A percentile compares a stretch with the other conserved stretches of the same genome.
Evolutionary conservation across 2,888 invertebrate genomes (phyloP).

Genomic region (Toxonevra muliebris): DNA sequence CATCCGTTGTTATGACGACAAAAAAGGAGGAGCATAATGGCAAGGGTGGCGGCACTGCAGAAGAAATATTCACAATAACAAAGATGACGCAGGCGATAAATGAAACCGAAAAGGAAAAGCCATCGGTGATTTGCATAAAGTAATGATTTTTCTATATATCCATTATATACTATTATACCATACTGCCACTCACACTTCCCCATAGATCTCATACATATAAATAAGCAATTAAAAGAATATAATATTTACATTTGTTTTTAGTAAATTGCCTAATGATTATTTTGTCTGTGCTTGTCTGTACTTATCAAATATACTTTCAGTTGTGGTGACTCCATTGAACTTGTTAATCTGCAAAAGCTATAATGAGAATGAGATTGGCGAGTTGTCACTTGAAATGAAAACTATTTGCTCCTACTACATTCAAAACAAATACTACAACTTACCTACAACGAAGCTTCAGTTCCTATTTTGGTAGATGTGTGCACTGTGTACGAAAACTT

Average conservation of each 20-base stretch:
- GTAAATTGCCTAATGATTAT: conserved; percentile 11
- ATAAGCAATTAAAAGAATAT: neutral
- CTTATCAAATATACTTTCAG: conserved; percentile 40
- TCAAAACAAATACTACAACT: neutral
- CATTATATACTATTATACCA: neutral
- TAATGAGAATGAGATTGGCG: conserved; percentile 29
- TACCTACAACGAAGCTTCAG: neutral
- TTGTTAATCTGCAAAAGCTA: conserved; percentile 50
- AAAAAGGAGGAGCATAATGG: conserved; percentile 31
- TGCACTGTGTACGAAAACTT: neutral
- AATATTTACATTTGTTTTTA: conserved; percentile 7
- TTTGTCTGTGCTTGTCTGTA: conserved; percentile 1
- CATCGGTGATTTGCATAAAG: conserved; percentile 49
- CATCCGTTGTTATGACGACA: conserved; percentile 27
- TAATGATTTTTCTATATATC: conserved; percentile 40
- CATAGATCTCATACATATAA: neutral
- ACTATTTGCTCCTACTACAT: neutral
- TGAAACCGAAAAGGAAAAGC: conserved; percentile 32
- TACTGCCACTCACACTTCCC: conserved; percentile 12
- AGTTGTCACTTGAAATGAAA: too few species aligned
- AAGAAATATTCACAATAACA: conserved; percentile 36
- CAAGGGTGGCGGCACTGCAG: conserved; percentile 46
- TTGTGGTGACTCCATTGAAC: conserved; percentile 57
- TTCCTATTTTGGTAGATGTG: neutral
- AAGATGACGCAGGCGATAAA: conserved; percentile 22